Evolutionary conservation across 1,140 invertebrate genomes (phyloP).

Genomic region (Rhagoletis pomonella): DNA sequence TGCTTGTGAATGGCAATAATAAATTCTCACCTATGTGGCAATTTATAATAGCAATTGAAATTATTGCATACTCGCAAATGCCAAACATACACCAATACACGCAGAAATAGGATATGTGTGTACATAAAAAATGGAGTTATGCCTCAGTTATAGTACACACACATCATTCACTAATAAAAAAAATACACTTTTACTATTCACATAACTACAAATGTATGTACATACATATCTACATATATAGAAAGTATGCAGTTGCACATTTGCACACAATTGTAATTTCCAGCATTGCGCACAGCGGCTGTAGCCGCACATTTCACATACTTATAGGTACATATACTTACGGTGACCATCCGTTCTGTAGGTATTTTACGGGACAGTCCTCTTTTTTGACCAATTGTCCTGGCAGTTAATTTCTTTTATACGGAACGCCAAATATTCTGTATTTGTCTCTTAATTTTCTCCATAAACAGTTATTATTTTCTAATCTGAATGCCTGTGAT

Average conservation of each 20-base stretch:
- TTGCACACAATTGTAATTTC: conserved; percentile 4
- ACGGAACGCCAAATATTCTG: too few species aligned
- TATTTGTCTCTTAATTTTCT: too few species aligned
- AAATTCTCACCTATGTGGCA: conserved; percentile 64
- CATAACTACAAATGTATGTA: not conserved
- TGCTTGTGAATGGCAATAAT: not conserved
- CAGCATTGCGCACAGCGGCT: conserved; percentile 18
- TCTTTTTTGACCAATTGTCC: too few species aligned
- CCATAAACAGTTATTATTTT: too few species aligned
- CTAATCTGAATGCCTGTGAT: too few species aligned
- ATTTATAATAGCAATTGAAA: conserved; percentile 74
- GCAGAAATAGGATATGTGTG: not conserved
- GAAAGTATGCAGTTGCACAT: not conserved
- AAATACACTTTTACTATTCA: not conserved
- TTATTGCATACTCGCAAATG: conserved; percentile 65
- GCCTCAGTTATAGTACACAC: not conserved
- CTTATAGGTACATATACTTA: too few species aligned
- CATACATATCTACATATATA: conserved; percentile 17
- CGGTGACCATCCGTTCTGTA: too few species aligned
- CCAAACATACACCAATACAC: not conserved
- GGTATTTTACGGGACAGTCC: too few species aligned
- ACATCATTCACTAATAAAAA: too few species aligned
- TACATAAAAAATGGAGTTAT: not conserved
- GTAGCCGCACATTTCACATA: conserved; percentile 15
- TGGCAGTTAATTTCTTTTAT: too few species aligned